These are phyloP conservation scores for Enteromius anoplus DNA, from an alignment of 2,797 vertebrate species.

Conservation along the genomic window DNA sequence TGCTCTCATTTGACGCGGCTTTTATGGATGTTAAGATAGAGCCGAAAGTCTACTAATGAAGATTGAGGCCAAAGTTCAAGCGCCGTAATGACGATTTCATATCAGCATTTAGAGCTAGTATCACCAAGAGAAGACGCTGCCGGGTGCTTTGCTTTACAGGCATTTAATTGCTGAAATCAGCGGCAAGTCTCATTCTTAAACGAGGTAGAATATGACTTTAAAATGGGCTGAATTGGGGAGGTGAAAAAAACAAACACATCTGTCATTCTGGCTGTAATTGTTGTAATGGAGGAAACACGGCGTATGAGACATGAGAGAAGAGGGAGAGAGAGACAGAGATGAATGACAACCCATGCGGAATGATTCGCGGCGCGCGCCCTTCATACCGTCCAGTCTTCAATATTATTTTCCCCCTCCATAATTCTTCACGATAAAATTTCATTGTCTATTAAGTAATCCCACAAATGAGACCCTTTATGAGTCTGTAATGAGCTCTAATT, in stretches of 20 bases:
- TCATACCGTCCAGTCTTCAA: conserved; percentile 80
- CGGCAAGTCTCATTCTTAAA: conserved; percentile 49
- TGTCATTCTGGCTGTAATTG: conserved; percentile 84
- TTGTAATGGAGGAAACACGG: conserved; percentile 82
- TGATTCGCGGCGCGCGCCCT: conserved; percentile 84
- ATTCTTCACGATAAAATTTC: conserved; percentile 97
- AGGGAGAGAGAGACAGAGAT: conserved; percentile 47
- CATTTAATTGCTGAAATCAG: conserved; percentile 58
- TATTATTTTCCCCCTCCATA: conserved; percentile 89
- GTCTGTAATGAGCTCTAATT: conserved; percentile 99
- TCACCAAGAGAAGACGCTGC: conserved; percentile 9
- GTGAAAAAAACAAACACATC: conserved; percentile 72
- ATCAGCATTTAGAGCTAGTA: conserved; percentile 47
- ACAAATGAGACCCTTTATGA: conserved; percentile 98
- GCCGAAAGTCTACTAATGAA: conserved; percentile 42
- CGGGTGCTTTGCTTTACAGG: conserved; percentile 36
- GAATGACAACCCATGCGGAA: conserved; percentile 79
- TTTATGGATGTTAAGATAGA: conserved; percentile 36
- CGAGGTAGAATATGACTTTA: conserved; percentile 74
- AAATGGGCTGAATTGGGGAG: conserved; percentile 63
- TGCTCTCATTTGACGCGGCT: conserved; percentile 16
- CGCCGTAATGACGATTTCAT: conserved; percentile 32
- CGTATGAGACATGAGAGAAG: conserved; percentile 55
- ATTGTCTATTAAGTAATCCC: conserved; percentile 98
- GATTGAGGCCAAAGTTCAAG: conserved; percentile 45